phyloP scores from a whole-genome alignment of 2,797 vertebrate species.

The Danio albolineatus region DNA sequence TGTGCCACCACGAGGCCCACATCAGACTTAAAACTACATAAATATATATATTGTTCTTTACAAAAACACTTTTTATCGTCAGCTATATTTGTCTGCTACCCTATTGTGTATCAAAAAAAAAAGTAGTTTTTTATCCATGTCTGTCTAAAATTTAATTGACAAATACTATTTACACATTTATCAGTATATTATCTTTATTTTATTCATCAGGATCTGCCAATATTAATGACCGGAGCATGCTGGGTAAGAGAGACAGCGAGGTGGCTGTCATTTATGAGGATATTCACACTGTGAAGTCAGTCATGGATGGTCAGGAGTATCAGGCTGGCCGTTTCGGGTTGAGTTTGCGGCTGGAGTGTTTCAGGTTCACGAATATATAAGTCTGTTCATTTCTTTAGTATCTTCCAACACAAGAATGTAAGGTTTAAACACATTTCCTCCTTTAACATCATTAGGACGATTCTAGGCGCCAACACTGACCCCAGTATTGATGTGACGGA shows the following conservation, averaged over 20 bases:
- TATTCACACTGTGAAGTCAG: constrained; percentile 77
- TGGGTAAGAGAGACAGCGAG: constrained; percentile 96
- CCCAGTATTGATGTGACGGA: constrained; percentile 85
- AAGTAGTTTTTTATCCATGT: too few species aligned
- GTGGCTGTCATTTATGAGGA: constrained; percentile 93
- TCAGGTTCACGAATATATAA: constrained; percentile 79
- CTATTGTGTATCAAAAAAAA: too few species aligned
- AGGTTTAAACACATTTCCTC: not conserved
- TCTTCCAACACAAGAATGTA: not conserved
- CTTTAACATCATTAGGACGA: constrained; percentile 75
- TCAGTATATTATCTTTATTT: not conserved
- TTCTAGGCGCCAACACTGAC: constrained; percentile 84
- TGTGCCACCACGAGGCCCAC: too few species aligned
- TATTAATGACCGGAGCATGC: constrained; percentile 98
- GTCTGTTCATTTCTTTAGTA: not conserved
- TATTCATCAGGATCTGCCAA: constrained; percentile 89
- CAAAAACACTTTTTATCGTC: too few species aligned
- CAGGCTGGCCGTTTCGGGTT: constrained; percentile 84
- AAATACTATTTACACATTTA: too few species aligned
- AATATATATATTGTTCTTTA: too few species aligned
- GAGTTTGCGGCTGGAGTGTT: constrained; percentile 89
- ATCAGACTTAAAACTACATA: too few species aligned
- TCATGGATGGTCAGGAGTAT: constrained; percentile 89
- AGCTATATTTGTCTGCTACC: too few species aligned
- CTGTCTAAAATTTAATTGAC: not conserved